These are phyloP conservation scores for Procapra przewalskii DNA, from an alignment of 2,113 vertebrate species.

Conservation along the genomic window DNA sequence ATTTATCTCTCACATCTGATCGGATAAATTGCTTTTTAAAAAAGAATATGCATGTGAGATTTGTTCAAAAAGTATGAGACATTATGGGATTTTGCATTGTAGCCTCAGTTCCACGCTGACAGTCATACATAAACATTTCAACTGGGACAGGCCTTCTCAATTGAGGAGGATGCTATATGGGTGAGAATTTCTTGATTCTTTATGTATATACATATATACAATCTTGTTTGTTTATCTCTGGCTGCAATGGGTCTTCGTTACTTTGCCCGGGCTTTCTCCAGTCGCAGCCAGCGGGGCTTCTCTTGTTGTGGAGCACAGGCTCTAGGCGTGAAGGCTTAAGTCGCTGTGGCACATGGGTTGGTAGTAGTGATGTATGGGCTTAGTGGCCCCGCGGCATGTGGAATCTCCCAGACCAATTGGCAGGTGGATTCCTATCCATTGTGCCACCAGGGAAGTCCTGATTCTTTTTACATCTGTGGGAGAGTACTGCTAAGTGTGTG, in stretches of 20 bases:
- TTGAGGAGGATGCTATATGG: background rate
- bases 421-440: background rate
- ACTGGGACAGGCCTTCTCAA: background rate
- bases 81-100: background rate
- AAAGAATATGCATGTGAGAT: background rate
- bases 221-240: background rate
- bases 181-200: background rate
- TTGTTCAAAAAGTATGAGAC: background rate
- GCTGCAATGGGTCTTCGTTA: background rate
- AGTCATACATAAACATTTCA: background rate
- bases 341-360: background rate
- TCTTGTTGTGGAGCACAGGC: background rate
- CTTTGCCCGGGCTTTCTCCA: background rate
- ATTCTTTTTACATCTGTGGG: background rate
- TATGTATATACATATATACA: background rate
- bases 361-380: background rate
- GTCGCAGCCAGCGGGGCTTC: background rate
- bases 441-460: background rate
- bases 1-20: background rate
- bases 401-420: background rate
- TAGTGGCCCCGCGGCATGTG: accelerated
- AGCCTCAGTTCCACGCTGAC: background rate
- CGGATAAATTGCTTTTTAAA: background rate
- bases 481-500: background rate
- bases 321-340: background rate